Evolutionary conservation across 2,797 vertebrate species (phyloP).

Genomic region (Sebastolobus altivelis): DNA sequence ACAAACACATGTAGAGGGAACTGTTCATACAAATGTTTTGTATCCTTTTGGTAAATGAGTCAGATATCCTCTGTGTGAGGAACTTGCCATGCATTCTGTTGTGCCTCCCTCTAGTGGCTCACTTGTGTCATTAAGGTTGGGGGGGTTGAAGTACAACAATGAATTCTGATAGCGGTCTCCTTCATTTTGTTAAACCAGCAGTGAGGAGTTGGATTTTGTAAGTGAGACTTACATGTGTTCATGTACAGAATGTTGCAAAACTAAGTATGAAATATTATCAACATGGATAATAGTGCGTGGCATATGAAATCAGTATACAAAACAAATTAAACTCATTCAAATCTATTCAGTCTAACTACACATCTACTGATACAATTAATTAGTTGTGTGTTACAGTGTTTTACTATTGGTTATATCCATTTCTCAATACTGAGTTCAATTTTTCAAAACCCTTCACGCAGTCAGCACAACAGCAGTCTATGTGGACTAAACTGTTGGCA

Average conservation of each 20-base stretch:
- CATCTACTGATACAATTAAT: not conserved
- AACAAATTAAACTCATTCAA: not conserved
- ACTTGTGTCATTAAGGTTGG: not conserved
- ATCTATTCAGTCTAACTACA: not conserved
- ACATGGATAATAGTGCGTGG: not conserved
- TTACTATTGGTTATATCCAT: not conserved
- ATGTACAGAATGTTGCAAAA: not conserved
- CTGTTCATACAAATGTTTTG: not conserved
- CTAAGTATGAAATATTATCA: not conserved
- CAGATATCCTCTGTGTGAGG: too few species aligned
- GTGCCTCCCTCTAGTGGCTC: constrained; percentile 56
- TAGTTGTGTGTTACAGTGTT: not conserved
- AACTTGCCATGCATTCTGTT: not conserved
- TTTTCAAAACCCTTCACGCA: not conserved
- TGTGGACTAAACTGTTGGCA: not conserved
- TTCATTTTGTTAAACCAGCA: not conserved
- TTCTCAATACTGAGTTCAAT: too few species aligned
- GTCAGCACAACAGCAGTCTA: not conserved
- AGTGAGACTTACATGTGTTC: not conserved
- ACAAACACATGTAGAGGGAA: not conserved
- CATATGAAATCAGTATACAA: not conserved
- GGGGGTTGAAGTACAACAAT: not conserved
- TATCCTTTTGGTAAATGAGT: not conserved
- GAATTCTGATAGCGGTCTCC: not conserved
- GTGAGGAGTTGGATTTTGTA: not conserved